Conservation (phyloP, 2,113 vertebrate genomes). For the Etia nguti region DNA sequence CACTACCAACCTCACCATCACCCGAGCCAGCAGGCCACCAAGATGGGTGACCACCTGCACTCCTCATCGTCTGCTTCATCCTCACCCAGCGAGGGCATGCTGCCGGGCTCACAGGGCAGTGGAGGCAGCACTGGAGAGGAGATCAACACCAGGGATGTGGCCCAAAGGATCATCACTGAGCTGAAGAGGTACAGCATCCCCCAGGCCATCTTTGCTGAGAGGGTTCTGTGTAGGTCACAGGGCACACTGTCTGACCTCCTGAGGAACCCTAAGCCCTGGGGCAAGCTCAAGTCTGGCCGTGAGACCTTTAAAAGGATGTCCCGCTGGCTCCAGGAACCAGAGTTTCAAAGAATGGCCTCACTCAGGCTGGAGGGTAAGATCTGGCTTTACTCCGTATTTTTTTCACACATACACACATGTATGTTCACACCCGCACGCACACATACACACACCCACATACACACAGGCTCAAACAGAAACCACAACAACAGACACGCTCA, state of each 20-base stretch:
- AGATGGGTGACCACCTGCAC: conserved; percentile 68
- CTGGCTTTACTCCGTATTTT: conserved; percentile 39
- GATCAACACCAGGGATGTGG: conserved; percentile 83
- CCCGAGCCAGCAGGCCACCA: conserved; percentile 68
- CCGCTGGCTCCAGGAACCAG: conserved; percentile 82
- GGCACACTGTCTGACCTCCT: conserved; percentile 83
- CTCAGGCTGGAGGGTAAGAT: conserved; percentile 83
- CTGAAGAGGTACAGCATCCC: conserved; percentile 85
- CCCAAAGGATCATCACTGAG: conserved; percentile 82
- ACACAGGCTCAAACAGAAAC: conserved; percentile 2
- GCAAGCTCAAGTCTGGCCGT: conserved; percentile 83
- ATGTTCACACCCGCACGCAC: background rate
- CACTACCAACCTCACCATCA: conserved; percentile 74
- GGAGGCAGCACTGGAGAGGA: conserved; percentile 66
- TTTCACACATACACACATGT: background rate
- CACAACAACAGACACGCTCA: conserved; percentile 39
- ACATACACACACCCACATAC: background rate
- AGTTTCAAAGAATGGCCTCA: conserved; percentile 83
- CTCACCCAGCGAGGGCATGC: conserved; percentile 65
- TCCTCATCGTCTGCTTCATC: conserved; percentile 57
- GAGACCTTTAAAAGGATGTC: conserved; percentile 87
- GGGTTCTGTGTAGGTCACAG: conserved; percentile 81
- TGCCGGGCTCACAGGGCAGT: conserved; percentile 52
- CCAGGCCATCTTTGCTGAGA: conserved; percentile 82
- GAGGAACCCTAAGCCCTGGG: conserved; percentile 84